phyloP scores from a whole-genome alignment of 2,797 vertebrate genomes.

The Picus viridis region DNA sequence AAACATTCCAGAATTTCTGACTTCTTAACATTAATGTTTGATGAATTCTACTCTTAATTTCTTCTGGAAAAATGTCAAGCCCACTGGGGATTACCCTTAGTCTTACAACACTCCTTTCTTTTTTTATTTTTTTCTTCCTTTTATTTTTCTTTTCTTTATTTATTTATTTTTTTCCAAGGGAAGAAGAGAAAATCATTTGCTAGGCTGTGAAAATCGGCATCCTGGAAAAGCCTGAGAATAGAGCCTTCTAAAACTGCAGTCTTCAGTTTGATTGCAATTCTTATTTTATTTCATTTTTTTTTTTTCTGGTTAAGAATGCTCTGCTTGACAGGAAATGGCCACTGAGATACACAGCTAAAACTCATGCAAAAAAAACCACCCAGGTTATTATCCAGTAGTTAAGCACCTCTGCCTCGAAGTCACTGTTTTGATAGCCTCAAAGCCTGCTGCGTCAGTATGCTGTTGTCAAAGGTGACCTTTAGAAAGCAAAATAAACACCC shows the following conservation, averaged over 20 bases:
- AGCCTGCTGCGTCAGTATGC: conserved; percentile 6
- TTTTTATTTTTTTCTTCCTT: not conserved
- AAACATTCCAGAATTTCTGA: conserved; percentile 89
- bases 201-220: conserved; percentile 28
- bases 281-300: not conserved
- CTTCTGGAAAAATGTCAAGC: conserved; percentile 79
- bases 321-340: conserved; percentile 21
- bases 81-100: conserved; percentile 64
- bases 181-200: conserved; percentile 46
- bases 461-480: not conserved
- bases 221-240: not conserved
- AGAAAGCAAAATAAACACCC: conserved; percentile 49
- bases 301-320: conserved; percentile 12
- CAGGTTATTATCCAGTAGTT: conserved; percentile 16
- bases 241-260: conserved; percentile 8
- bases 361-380: not conserved
- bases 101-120: conserved; percentile 36
- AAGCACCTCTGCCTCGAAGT: conserved; percentile 24
- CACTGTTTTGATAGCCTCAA: conserved; percentile 58
- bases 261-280: not conserved
- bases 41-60: conserved; percentile 84
- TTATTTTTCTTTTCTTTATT: not conserved
- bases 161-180: not conserved
- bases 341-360: not conserved
- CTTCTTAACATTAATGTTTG: conserved; percentile 84